These are phyloP conservation scores for Gymnobelideus leadbeateri DNA, from an alignment of 2,113 vertebrate species.

Conservation along the genomic window DNA sequence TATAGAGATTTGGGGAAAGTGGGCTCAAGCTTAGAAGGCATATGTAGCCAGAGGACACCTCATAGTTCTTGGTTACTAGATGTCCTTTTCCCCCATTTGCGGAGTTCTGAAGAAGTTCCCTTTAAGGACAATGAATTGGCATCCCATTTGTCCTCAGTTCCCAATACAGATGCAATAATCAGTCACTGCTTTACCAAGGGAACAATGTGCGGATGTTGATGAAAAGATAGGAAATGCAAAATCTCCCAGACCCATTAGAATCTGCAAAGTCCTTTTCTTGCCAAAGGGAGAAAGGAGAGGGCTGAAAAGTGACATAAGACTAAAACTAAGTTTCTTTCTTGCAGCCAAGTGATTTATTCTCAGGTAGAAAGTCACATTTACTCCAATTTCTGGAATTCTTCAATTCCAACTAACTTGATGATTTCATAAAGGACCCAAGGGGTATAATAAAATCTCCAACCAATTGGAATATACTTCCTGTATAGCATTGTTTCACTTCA, in stretches of 20 bases:
- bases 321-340: not conserved
- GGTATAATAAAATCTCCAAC: not conserved
- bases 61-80: not conserved
- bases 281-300: not conserved
- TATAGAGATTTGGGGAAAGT: not conserved
- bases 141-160: not conserved
- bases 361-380: not conserved
- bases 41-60: not conserved
- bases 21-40: not conserved
- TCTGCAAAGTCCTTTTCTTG: not conserved
- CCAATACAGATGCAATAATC: not conserved
- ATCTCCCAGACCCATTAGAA: not conserved
- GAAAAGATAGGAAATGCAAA: not conserved
- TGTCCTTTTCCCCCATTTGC: not conserved
- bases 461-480: not conserved
- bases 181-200: not conserved
- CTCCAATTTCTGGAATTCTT: not conserved
- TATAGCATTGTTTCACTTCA: not conserved
- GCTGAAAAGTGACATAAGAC: not conserved
- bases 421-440: not conserved
- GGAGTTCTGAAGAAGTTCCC: not conserved
- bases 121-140: not conserved
- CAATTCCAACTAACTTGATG: not conserved
- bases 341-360: not conserved
- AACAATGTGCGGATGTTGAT: not conserved